Conservation (phyloP, 2,113 vertebrate species). For the Aphelocoma coerulescens region DNA sequence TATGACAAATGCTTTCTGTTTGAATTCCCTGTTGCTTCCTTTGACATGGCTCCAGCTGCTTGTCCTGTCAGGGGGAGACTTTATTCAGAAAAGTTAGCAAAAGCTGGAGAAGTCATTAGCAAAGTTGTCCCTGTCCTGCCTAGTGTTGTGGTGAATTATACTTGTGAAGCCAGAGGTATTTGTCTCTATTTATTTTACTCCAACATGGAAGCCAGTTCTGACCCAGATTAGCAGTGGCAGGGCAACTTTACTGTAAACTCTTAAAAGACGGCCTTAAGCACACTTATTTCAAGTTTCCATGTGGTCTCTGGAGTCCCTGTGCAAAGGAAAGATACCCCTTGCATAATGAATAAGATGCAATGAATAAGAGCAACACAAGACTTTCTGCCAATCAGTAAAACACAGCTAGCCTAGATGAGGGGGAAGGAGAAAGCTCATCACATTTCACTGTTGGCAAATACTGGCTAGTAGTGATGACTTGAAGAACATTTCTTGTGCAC, state of each 20-base stretch:
- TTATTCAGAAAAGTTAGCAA: not conserved
- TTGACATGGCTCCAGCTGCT: not conserved
- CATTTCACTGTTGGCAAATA: not conserved
- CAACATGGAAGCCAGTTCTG: not conserved
- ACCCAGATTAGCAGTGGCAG: slow-evolving; percentile 11
- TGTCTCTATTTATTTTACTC: slow-evolving; percentile 6
- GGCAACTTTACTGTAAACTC: not conserved
- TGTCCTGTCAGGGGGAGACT: not conserved
- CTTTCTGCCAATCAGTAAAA: not conserved
- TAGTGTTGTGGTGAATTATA: not conserved
- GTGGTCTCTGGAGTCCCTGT: not conserved
- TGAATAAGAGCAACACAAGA: not conserved
- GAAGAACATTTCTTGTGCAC: not conserved
- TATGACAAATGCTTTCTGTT: not conserved
- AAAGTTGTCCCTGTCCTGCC: not conserved
- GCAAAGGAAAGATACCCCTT: not conserved
- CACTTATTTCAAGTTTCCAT: not conserved
- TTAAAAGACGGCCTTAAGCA: not conserved
- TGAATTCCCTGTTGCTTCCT: not conserved
- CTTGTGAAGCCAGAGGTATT: not conserved
- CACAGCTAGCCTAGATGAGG: not conserved
- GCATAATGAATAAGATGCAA: not conserved
- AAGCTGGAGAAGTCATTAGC: not conserved
- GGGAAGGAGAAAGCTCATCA: not conserved
- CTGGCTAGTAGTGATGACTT: not conserved